phyloP scores from a whole-genome alignment of 2,888 invertebrate genomes.

The Holacanthella duospinosa region DNA sequence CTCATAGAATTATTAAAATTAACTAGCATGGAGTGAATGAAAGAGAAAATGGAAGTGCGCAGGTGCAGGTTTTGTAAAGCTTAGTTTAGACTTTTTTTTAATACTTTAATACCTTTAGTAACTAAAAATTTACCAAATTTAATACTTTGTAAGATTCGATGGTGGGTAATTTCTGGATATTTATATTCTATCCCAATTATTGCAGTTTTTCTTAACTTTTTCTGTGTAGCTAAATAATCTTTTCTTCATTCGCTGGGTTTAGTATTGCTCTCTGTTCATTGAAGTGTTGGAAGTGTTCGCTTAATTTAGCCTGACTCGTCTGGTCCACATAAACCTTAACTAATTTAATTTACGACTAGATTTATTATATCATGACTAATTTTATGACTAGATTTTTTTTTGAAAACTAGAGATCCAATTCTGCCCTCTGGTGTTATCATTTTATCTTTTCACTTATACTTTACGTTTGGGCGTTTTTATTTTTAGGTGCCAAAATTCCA shows the following conservation, averaged over 20 bases:
- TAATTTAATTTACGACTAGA: too few relatives aligned
- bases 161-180: background rate
- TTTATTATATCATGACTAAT: background rate
- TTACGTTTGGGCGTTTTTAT: too few relatives aligned
- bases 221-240: background rate
- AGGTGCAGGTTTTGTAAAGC: background rate
- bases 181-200: background rate
- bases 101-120: background rate
- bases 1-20: too few relatives aligned
- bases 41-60: background rate
- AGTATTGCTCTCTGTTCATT: slow-evolving; percentile 5
- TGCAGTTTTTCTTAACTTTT: background rate
- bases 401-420: background rate
- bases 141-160: background rate
- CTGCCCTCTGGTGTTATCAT: too few relatives aligned
- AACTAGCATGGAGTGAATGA: too few relatives aligned
- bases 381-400: background rate
- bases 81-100: background rate
- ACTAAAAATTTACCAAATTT: too few relatives aligned
- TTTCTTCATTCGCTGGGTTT: background rate
- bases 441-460: too few relatives aligned
- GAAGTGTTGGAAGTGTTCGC: background rate
- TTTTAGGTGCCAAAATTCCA: too few relatives aligned
- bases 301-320: background rate
- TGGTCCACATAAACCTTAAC: slow-evolving; percentile 1